These are phyloP conservation scores for Prochilodus magdalenae DNA, from an alignment of 2,113 vertebrate genomes.

Conservation along the genomic window DNA sequence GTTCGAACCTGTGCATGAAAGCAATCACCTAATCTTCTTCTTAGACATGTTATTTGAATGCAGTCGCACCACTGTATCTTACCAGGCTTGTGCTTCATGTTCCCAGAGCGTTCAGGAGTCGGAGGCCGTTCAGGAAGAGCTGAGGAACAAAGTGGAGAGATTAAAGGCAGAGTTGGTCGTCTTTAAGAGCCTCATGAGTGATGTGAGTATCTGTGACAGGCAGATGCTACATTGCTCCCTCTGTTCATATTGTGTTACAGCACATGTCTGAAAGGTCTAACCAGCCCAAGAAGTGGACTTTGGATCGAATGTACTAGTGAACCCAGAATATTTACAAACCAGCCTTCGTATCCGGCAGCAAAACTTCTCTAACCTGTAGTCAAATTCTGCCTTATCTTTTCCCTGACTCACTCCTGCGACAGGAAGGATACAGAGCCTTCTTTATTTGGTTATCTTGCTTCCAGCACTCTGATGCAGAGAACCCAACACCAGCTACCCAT, in stretches of 20 bases:
- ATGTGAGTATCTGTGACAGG: constrained; percentile 72
- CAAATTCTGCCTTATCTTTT: background rate
- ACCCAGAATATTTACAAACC: background rate
- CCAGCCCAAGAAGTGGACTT: too few relatives aligned
- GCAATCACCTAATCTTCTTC: constrained; percentile 5
- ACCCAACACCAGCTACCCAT: constrained; percentile 1
- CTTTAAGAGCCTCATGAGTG: constrained; percentile 90
- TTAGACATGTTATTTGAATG: constrained; percentile 48
- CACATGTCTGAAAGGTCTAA: background rate
- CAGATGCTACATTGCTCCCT: background rate
- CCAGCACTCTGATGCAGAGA: background rate
- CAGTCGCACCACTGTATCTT: constrained; percentile 8
- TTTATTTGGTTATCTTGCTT: constrained; percentile 33
- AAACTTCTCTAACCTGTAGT: background rate
- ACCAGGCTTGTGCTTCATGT: background rate
- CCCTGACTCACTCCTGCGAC: constrained; percentile 7
- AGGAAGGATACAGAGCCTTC: background rate
- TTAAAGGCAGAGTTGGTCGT: constrained; percentile 88
- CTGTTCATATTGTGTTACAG: background rate
- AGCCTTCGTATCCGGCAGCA: background rate
- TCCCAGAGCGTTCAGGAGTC: constrained; percentile 84
- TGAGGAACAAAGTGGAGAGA: constrained; percentile 85
- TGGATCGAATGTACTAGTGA: background rate
- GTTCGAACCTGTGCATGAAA: background rate
- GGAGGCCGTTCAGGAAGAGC: constrained; percentile 82